A percentile compares a stretch with the other conserved stretches of the same genome.
Evolutionary conservation across 1,140 invertebrate genomes (phyloP).

Genomic region (Drosophila ananassae): DNA sequence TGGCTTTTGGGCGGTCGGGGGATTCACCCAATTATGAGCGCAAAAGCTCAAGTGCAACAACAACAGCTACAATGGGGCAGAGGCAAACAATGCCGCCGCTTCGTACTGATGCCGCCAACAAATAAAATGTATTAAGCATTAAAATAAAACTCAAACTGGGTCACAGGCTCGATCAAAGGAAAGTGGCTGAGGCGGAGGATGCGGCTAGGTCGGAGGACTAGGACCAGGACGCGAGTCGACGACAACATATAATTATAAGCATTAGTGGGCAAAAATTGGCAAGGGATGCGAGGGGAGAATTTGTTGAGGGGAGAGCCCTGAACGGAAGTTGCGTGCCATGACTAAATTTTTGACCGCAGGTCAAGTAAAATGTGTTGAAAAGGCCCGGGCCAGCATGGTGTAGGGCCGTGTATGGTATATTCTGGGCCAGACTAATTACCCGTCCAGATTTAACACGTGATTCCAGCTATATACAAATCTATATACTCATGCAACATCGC

Average conservation of each 20-base stretch:
- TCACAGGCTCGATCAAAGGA: constrained; percentile 60
- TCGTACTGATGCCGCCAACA: constrained; percentile 39
- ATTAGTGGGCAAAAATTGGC: constrained; percentile 42
- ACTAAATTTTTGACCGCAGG: constrained; percentile 65
- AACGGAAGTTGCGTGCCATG: constrained; percentile 75
- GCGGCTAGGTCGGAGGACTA: constrained; percentile 13
- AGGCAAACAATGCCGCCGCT: constrained; percentile 61
- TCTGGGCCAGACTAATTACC: constrained; percentile 61
- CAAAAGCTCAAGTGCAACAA: constrained; percentile 69
- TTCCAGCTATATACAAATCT: constrained; percentile 33
- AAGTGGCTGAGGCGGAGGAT: constrained; percentile 25
- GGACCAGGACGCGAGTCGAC: constrained; percentile 12
- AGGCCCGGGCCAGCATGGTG: constrained; percentile 21
- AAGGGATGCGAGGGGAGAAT: constrained; percentile 6
- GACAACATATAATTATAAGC: constrained; percentile 67
- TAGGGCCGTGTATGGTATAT: constrained; percentile 13
- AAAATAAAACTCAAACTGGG: constrained; percentile 74
- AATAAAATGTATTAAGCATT: constrained; percentile 74
- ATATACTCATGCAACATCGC: constrained; percentile 32
- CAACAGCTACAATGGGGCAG: constrained; percentile 49
- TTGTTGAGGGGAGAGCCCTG: constrained; percentile 17
- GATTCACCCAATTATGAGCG: constrained; percentile 72
- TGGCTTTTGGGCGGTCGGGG: not conserved
- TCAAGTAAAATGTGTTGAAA: constrained; percentile 61
- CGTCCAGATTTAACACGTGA: constrained; percentile 51